Percentiles rank a stretch among this genome's conserved stretches.
Conservation (phyloP, 2,113 vertebrate genomes). For the Equus quagga region DNA sequence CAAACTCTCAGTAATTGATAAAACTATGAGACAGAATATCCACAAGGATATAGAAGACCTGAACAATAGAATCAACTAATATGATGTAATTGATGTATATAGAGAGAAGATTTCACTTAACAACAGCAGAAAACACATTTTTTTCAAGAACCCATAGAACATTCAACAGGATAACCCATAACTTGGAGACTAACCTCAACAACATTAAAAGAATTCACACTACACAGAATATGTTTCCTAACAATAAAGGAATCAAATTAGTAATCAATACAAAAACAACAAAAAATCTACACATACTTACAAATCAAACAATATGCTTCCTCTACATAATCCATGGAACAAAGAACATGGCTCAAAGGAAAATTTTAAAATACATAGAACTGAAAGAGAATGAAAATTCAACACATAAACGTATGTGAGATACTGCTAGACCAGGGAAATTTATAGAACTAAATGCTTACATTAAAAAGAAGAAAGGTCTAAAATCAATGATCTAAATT, state of each 20-base stretch:
- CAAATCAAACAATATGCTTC: constrained; percentile 12
- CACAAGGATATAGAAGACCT: neutral
- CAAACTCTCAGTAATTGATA: neutral
- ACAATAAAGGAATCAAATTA: neutral
- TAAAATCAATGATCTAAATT: constrained; percentile 2
- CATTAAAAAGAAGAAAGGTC: neutral
- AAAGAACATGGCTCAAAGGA: neutral
- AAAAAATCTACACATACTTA: neutral
- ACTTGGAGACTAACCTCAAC: neutral
- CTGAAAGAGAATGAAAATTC: constrained; percentile 9
- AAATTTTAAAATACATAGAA: neutral
- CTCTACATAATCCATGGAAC: neutral
- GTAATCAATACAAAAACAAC: constrained; percentile 27
- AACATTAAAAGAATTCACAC: neutral
- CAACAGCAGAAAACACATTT: neutral
- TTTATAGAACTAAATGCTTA: neutral
- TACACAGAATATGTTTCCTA: neutral
- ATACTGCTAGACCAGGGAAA: neutral
- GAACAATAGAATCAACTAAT: neutral
- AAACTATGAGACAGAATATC: neutral
- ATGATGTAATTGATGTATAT: neutral
- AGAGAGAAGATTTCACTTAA: neutral
- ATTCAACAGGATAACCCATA: neutral
- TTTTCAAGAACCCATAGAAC: neutral
- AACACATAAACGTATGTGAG: neutral